Evolutionary conservation across 1,140 invertebrate species (phyloP).

Genomic region (Eurosta solidaginis): DNA sequence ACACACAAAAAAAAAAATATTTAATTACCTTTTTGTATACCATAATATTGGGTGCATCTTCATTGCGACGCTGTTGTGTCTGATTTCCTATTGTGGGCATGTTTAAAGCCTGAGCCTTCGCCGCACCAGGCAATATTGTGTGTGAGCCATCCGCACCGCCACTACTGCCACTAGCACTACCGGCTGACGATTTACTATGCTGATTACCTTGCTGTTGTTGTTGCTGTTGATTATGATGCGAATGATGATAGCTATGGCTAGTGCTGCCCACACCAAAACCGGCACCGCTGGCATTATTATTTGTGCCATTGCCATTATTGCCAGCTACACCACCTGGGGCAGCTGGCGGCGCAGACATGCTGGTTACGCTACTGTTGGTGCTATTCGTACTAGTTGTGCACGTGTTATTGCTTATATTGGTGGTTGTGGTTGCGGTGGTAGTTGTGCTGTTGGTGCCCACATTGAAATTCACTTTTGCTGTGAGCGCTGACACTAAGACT

Average conservation of each 20-base stretch:
- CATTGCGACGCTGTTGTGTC: slow-evolving; percentile 48
- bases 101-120: neutral
- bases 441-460: neutral
- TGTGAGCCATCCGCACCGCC: slow-evolving; percentile 17
- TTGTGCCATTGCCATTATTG: neutral
- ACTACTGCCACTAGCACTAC: slow-evolving; percentile 17
- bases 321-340: neutral
- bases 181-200: neutral
- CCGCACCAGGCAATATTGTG: neutral
- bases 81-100: slow-evolving; percentile 14
- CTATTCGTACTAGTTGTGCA: slow-evolving; percentile 26
- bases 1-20: neutral
- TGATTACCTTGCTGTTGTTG: neutral
- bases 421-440: too few species aligned
- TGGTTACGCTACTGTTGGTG: slow-evolving; percentile 16
- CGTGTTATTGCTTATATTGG: slow-evolving; percentile 14
- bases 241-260: neutral
- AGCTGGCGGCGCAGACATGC: neutral
- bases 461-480: slow-evolving; percentile 2
- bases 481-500: neutral
- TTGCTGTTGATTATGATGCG: neutral
- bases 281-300: neutral
- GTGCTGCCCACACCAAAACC: neutral
- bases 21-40: slow-evolving; percentile 57
- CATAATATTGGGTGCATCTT: slow-evolving; percentile 59